phyloP scores from a whole-genome alignment of 2,888 invertebrate genomes.

The Candidula unifasciata region DNA sequence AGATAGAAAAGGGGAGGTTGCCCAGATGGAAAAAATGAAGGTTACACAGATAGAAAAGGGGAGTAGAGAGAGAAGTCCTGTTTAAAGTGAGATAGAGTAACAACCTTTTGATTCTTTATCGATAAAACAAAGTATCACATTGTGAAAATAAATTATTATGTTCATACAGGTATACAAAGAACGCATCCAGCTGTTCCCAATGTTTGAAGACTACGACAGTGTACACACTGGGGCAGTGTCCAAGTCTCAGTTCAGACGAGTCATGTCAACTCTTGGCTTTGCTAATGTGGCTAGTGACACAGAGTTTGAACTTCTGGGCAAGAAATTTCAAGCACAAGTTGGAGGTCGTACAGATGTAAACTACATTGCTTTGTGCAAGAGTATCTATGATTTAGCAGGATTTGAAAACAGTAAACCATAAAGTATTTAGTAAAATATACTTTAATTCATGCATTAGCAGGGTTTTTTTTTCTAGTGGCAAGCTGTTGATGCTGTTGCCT shows the following conservation, averaged over 20 bases:
- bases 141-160: neutral
- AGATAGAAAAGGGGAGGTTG: no score
- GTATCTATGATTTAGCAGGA: conserved; percentile 71
- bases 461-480: no score
- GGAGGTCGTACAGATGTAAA: conserved; percentile 74
- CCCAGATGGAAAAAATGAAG: no score
- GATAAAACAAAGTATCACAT: neutral
- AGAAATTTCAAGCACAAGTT: conserved; percentile 75
- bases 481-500: no score
- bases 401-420: conserved; percentile 73
- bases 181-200: conserved; percentile 77
- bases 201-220: conserved; percentile 77
- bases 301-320: conserved; percentile 73
- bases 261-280: conserved; percentile 76
- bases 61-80: no score
- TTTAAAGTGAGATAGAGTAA: no score
- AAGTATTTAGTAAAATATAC: neutral
- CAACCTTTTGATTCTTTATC: no score
- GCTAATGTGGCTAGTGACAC: conserved; percentile 72
- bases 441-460: no score
- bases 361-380: conserved; percentile 76
- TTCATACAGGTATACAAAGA: conserved; percentile 73
- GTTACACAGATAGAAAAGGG: no score
- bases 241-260: conserved; percentile 76
- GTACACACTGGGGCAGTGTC: conserved; percentile 77